phyloP scores from a whole-genome alignment of 2,113 vertebrate species.

The Buteo buteo region DNA sequence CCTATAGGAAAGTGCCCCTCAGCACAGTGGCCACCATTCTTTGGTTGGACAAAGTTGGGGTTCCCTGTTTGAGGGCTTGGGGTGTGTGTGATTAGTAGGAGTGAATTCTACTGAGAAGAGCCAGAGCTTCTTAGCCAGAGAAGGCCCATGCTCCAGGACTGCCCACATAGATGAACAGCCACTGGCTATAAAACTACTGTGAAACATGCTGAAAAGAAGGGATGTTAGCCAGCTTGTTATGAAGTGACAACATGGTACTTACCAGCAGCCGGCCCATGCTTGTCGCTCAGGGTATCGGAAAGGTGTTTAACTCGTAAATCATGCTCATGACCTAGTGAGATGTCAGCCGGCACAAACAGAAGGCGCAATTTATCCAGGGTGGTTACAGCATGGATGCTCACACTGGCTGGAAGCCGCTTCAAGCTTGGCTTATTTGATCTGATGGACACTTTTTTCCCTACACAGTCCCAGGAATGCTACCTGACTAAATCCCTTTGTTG shows the following conservation, averaged over 20 bases:
- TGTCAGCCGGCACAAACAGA: slow-evolving; percentile 75
- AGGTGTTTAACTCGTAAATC: slow-evolving; percentile 90
- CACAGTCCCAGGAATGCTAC: slow-evolving; percentile 18
- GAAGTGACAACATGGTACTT: slow-evolving; percentile 74
- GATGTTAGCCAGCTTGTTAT: slow-evolving; percentile 21
- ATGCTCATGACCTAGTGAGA: slow-evolving; percentile 91
- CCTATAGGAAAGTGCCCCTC: not conserved
- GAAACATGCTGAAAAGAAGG: not conserved
- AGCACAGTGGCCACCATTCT: not conserved
- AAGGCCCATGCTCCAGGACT: not conserved
- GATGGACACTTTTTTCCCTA: not conserved
- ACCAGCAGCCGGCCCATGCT: slow-evolving; percentile 86
- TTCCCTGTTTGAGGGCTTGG: not conserved
- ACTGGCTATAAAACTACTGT: not conserved
- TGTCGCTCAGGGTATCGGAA: slow-evolving; percentile 87
- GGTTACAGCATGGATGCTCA: slow-evolving; percentile 63
- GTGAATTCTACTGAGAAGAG: not conserved
- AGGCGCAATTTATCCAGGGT: slow-evolving; percentile 72
- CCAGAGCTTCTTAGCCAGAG: slow-evolving; percentile 2
- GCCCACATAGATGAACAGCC: not conserved
- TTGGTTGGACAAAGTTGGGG: not conserved
- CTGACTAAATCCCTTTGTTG: slow-evolving; percentile 34
- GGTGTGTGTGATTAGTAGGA: not conserved
- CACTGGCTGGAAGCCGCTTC: slow-evolving; percentile 63
- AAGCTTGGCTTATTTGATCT: slow-evolving; percentile 29